Evolutionary conservation across 2,113 vertebrate species (phyloP).

Genomic region (Toxotes jaculatrix): DNA sequence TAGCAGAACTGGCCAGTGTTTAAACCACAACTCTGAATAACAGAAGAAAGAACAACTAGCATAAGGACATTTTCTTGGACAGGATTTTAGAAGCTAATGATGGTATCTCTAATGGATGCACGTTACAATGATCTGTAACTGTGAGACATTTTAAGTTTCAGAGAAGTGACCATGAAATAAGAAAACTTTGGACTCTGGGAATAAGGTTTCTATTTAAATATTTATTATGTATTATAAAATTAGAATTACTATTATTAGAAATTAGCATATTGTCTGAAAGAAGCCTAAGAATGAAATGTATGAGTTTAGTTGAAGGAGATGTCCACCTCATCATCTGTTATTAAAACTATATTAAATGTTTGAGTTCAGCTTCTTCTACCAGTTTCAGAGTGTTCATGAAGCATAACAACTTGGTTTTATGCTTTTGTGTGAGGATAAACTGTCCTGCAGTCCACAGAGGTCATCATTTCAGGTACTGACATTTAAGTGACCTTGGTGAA

Average conservation of each 20-base stretch:
- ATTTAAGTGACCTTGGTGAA: conserved; percentile 3
- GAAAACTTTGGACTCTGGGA: not conserved
- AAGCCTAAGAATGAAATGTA: not conserved
- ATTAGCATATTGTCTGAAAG: not conserved
- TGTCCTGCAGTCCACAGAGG: not conserved
- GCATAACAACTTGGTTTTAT: not conserved
- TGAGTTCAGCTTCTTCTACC: not conserved
- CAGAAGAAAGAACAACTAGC: not conserved
- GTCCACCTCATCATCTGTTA: not conserved
- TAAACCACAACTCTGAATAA: conserved; percentile 17
- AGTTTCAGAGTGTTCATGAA: not conserved
- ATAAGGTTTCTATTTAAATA: not conserved
- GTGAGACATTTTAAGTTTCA: not conserved
- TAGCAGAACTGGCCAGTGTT: not conserved
- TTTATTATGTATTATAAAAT: not conserved
- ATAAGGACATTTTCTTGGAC: not conserved
- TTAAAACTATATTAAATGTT: not conserved
- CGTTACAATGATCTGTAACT: too few relatives aligned
- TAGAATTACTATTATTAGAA: not conserved
- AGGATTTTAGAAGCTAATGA: not conserved
- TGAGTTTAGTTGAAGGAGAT: not conserved
- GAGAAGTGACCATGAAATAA: not conserved
- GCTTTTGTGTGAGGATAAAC: not conserved
- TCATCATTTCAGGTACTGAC: conserved; percentile 3
- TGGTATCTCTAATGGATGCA: not conserved